phyloP scores from a whole-genome alignment of 1,140 invertebrate species.

The Ganaspis sp. region DNA sequence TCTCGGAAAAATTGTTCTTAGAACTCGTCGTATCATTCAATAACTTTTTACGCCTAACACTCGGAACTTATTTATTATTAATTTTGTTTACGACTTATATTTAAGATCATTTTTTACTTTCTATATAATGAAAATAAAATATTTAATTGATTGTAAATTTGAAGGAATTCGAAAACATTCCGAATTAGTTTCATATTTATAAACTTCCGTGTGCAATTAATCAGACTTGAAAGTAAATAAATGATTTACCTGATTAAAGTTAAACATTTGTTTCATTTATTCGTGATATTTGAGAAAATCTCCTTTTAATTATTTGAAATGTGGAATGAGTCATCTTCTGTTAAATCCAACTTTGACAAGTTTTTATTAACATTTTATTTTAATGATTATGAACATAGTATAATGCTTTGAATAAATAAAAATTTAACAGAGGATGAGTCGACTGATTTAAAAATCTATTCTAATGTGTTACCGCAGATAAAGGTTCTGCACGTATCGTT shows the following conservation, averaged over 20 bases:
- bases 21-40: background rate
- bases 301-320: no score
- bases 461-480: constrained; percentile 90
- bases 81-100: background rate
- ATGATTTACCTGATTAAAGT: constrained; percentile 19
- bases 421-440: constrained; percentile 12
- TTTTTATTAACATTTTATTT: constrained; percentile 32
- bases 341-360: constrained; percentile 22
- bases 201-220: background rate
- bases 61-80: constrained; percentile 16
- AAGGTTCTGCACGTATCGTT: constrained; percentile 91
- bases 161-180: constrained; percentile 18
- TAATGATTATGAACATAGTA: background rate
- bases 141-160: constrained; percentile 12
- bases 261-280: constrained; percentile 9
- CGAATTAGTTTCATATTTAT: background rate
- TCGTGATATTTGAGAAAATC: background rate
- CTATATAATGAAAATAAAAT: constrained; percentile 3
- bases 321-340: constrained; percentile 11
- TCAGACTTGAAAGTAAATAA: constrained; percentile 15
- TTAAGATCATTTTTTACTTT: constrained; percentile 4
- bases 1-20: background rate
- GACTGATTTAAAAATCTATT: constrained; percentile 34
- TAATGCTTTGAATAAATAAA: background rate
- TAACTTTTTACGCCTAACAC: background rate